Percentiles rank a stretch among this genome's conserved stretches.
Evolutionary conservation across 37 sponge, comb jelly and placozoan species (phyloP).

Genomic region (Spongilla lacustris): DNA sequence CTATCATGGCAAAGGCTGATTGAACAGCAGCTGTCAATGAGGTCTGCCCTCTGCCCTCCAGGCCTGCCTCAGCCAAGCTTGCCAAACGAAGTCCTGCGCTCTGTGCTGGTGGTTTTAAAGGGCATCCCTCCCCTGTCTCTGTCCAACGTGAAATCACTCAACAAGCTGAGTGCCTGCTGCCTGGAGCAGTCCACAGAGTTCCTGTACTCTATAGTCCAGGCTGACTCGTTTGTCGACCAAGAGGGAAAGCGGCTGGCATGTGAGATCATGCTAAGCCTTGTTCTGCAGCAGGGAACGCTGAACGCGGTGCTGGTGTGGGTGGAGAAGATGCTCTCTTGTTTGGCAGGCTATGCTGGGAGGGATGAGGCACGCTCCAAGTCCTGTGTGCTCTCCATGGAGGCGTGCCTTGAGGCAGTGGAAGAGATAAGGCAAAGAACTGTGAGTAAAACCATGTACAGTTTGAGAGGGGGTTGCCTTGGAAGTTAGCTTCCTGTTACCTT

Average conservation of each 20-base stretch:
- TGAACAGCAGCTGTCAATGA: not conserved
- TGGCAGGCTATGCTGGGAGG: not conserved
- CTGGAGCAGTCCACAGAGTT: slow-evolving; percentile 62
- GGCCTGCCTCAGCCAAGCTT: slow-evolving; percentile 30
- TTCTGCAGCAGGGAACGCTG: slow-evolving; percentile 66
- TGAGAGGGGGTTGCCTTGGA: not conserved
- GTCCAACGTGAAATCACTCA: slow-evolving; percentile 32
- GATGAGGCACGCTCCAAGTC: not conserved
- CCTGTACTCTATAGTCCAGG: slow-evolving; percentile 42
- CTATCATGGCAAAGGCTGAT: slow-evolving; percentile 46
- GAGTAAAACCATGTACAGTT: not conserved
- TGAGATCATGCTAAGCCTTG: slow-evolving; percentile 60
- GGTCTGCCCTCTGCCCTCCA: not conserved
- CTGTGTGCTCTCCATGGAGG: slow-evolving; percentile 18
- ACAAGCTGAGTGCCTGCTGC: slow-evolving; percentile 26
- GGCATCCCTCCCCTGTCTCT: slow-evolving; percentile 42
- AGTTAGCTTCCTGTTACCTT: too few relatives aligned
- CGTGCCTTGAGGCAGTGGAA: slow-evolving; percentile 17
- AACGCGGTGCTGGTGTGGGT: slow-evolving; percentile 62
- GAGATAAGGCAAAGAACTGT: slow-evolving; percentile 55
- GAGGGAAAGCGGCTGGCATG: slow-evolving; percentile 71
- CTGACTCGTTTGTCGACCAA: slow-evolving; percentile 32
- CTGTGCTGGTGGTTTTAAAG: slow-evolving; percentile 20
- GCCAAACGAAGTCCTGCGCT: slow-evolving; percentile 50
- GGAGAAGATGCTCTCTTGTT: slow-evolving; percentile 15